Percentiles rank a stretch among this genome's conserved stretches.
phyloP scores from a whole-genome alignment of 1,140 invertebrate species.

The Drosophila biarmipes region DNA sequence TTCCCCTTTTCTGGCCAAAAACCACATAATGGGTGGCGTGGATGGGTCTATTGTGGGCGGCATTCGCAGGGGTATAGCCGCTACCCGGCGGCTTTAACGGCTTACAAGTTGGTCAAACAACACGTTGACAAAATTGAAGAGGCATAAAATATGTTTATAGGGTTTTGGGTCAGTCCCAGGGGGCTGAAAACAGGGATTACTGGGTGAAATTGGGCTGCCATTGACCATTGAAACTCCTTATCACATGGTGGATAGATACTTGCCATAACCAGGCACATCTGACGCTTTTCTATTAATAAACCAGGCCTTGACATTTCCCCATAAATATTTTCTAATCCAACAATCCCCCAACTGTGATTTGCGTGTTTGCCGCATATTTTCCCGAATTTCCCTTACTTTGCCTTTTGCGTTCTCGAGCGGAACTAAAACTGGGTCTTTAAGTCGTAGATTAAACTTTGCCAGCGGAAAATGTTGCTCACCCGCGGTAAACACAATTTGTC shows the following conservation, averaged over 20 bases:
- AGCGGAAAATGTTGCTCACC: constrained; percentile 21
- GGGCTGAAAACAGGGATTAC: not conserved
- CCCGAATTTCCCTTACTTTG: not conserved
- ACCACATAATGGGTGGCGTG: constrained; percentile 59
- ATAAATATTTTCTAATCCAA: constrained; percentile 20
- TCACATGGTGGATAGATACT: not conserved
- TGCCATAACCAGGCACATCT: not conserved
- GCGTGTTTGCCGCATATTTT: constrained; percentile 42
- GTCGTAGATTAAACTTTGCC: constrained; percentile 24
- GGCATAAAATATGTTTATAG: constrained; percentile 74
- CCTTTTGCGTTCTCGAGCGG: constrained; percentile 37
- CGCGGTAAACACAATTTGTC: constrained; percentile 33
- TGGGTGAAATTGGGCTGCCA: constrained; percentile 2
- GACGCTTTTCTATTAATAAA: constrained; percentile 49
- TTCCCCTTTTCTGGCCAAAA: constrained; percentile 32
- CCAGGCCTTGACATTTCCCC: constrained; percentile 51
- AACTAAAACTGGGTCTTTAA: constrained; percentile 16
- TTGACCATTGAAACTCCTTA: constrained; percentile 21
- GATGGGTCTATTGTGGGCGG: constrained; percentile 19
- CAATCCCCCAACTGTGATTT: constrained; percentile 13
- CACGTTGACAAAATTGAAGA: constrained; percentile 72
- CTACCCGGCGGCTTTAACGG: constrained; percentile 54
- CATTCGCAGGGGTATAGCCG: constrained; percentile 53
- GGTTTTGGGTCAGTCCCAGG: constrained; percentile 24
- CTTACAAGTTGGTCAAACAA: constrained; percentile 64